Evolutionary conservation across 2,113 vertebrate genomes (phyloP), one percentile per base, ranked within the genome.

Genomic region (Sula dactylatra): DNA sequence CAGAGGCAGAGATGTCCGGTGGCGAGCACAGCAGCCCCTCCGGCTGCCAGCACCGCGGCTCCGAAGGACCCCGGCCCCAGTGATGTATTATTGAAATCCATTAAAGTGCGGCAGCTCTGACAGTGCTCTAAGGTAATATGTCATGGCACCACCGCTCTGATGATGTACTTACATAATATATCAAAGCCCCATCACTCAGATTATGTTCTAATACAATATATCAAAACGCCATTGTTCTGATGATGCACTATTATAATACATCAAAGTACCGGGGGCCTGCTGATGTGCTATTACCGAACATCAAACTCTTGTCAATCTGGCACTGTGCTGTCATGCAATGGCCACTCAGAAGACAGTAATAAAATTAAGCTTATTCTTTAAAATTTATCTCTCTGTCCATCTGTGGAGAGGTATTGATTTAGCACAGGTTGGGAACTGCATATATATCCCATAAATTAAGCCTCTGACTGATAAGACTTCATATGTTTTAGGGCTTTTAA

Each of bases 171-270:
- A 21, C 59, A 45, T 29, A 17, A 73, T 74, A 42, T 70, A 90
- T 94, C 94, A 94, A 65, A 92, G 86, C 38, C 61, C 88, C 79
- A 42, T 82, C 76, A 5, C 82, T 54, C 95, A 29, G 86, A 73
- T 89, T 40, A 45, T 31, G 36, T 27, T 71, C 82, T 61, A 73
- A 79, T 56, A 47, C 89, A 10, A 72, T 84, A 15, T 36, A 90
- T 88, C 94, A 73, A n/a, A 59, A 42, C 14, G 7, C 78, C 86
- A 18, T 80, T 58, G 93, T 77, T 62, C 69, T 56, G 69, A 15
- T 42, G 87, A 79, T 16, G 77, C 27, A 0, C 84, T 36, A 31
- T 72, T 62, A 44, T 14, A 25, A 34, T 64, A 50, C 69, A 95
- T 92, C 94, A 95, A 77, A 87, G 88, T 4, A 8, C 52, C 27